Conservation (phyloP, 64 coral and sea anemone species). For the Porites australiensis region DNA sequence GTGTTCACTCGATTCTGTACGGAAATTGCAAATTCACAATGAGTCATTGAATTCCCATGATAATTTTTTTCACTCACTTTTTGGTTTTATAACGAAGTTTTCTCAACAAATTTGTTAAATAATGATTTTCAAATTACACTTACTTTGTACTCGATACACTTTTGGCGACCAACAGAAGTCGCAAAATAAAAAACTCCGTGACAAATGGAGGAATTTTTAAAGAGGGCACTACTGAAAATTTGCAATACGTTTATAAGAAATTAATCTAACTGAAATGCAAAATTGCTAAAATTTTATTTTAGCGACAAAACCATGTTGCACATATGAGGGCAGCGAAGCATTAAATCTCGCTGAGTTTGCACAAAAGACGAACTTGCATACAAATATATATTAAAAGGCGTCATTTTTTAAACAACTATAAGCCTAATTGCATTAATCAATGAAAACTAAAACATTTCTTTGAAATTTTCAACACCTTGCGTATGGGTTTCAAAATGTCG, state of each 20-base stretch:
- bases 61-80: no score
- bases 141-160: neutral
- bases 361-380: neutral
- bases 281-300: neutral
- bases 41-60: no score
- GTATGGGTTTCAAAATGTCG: neutral
- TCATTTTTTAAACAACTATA: neutral
- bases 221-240: neutral
- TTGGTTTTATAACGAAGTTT: neutral
- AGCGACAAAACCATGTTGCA: neutral
- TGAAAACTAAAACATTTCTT: neutral
- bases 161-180: neutral
- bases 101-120: neutral
- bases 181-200: neutral
- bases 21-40: no score
- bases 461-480: neutral
- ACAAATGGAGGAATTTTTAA: neutral
- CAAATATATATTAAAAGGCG: neutral
- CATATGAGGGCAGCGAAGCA: neutral
- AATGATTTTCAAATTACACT: neutral
- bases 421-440: neutral
- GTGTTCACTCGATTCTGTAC: no score
- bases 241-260: neutral
- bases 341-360: neutral
- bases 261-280: slow-evolving; percentile 8